These are phyloP conservation scores for Acronicta psi DNA, from an alignment of 2,888 invertebrate species.

Conservation along the genomic window DNA sequence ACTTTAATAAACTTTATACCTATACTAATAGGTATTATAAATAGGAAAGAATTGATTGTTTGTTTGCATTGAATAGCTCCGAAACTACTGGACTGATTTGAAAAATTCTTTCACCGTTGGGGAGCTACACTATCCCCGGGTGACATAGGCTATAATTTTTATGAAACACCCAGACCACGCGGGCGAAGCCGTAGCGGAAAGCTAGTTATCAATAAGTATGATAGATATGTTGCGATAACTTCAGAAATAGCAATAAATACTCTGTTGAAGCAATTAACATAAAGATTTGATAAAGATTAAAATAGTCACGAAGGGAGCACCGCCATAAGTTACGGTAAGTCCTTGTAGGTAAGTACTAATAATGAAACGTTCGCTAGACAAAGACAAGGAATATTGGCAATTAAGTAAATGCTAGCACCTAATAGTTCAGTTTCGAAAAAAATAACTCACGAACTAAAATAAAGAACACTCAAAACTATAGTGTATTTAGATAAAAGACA, in stretches of 20 bases:
- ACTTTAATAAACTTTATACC: no score
- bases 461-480: conserved; percentile 7
- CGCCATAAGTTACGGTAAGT: conserved; percentile 12
- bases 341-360: conserved; percentile 16
- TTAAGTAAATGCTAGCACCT: conserved; percentile 44
- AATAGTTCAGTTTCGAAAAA: conserved; percentile 38
- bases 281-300: conserved; percentile 15
- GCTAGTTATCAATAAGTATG: no score
- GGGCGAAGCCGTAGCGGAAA: no score
- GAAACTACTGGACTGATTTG: no score
- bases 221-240: no score
- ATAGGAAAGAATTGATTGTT: no score
- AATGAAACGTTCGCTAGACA: conserved; percentile 31
- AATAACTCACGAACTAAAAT: conserved; percentile 19
- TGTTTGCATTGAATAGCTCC: no score
- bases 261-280: background rate
- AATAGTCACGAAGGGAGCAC: conserved; percentile 12
- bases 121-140: no score
- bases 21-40: no score
- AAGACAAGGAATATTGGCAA: conserved; percentile 34
- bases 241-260: background rate
- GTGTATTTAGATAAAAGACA: conserved; percentile 7
- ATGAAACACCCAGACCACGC: no score
- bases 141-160: no score
- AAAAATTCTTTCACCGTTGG: no score